Evolutionary conservation across 2,113 vertebrate genomes (phyloP), one percentile per base, ranked within the genome.

Genomic region (Oreocharis arfaki): DNA sequence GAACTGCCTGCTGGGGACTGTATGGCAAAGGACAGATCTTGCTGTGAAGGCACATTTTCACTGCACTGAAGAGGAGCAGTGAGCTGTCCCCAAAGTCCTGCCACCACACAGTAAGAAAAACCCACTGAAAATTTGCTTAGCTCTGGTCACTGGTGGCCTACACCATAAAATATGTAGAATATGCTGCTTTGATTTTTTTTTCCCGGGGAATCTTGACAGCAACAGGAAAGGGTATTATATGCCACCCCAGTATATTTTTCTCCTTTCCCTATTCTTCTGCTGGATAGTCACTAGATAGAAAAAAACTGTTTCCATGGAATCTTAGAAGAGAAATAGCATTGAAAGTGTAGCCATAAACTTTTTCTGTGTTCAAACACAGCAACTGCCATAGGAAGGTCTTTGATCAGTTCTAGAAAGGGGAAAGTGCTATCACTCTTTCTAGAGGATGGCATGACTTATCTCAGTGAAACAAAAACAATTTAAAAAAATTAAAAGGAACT

Each of bases 401-500:
- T 30, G 21, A 80, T 41, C 9, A 44, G 12, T 4, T 68, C 24
- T 52, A 52, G 39, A 82, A 30, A 47, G 9, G 1, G 4, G 16
- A 52, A 84, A 89, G 10, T 50, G 4, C 5, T 53, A 35, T 30
- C 22, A 22, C 18, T 1, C 10, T 53, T 84, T 91, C 41, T 82
- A 53, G 49, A 89, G 22, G 7, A 70, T 86, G 4, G 0, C 9
- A 22, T 26, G 23, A 27, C 16, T 85, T 82, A 33, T 16, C 30
- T 55, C 3, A 44, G 6, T 42, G 44, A 94, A 63, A 78, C 32
- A 49, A 84, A 84, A 77, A 33, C 17, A 57, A 10, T 5, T 24
- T 1, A 0, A 17, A 30, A 41, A 5, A 9, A 4, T 19, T 2
- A 21, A 24, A n/a, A 28, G 5, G 1, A 71, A 47, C 12, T 6